A percentile compares a stretch with the other conserved stretches of the same genome.
These are phyloP conservation scores for Toxonevra muliebris DNA, from an alignment of 2,888 invertebrate genomes.

Conservation along the genomic window DNA sequence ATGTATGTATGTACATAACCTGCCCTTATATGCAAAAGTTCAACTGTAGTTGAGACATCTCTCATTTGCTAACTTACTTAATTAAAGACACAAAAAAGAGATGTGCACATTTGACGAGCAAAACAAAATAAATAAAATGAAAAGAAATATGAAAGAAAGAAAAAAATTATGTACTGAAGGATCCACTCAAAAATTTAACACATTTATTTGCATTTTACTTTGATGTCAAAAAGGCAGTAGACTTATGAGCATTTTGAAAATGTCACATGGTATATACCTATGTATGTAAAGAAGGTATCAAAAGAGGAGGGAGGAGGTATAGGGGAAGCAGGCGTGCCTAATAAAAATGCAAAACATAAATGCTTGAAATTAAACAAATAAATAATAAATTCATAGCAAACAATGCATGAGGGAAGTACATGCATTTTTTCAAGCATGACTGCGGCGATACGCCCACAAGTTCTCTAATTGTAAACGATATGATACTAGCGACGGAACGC, in stretches of 20 bases:
- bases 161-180: background rate
- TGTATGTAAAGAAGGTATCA: conserved; percentile 7
- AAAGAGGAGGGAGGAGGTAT: conserved; percentile 17
- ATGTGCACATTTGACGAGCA: conserved; percentile 8
- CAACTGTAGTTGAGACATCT: background rate
- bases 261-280: background rate
- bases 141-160: background rate
- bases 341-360: conserved; percentile 9
- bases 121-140: too few relatives aligned
- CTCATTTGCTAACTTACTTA: conserved; percentile 25
- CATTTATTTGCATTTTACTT: conserved; percentile 57
- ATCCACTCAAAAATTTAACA: conserved; percentile 42
- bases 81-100: conserved; percentile 20
- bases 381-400: too few relatives aligned
- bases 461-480: background rate
- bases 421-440: background rate
- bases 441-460: background rate
- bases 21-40: too few relatives aligned
- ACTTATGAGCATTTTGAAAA: conserved; percentile 4
- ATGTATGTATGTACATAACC: too few relatives aligned
- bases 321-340: conserved; percentile 12
- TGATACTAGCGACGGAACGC: background rate
- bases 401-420: background rate
- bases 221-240: conserved; percentile 46
- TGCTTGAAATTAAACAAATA: background rate